Conservation (phyloP, 2,797 vertebrate species). For the Crax fasciolata region DNA sequence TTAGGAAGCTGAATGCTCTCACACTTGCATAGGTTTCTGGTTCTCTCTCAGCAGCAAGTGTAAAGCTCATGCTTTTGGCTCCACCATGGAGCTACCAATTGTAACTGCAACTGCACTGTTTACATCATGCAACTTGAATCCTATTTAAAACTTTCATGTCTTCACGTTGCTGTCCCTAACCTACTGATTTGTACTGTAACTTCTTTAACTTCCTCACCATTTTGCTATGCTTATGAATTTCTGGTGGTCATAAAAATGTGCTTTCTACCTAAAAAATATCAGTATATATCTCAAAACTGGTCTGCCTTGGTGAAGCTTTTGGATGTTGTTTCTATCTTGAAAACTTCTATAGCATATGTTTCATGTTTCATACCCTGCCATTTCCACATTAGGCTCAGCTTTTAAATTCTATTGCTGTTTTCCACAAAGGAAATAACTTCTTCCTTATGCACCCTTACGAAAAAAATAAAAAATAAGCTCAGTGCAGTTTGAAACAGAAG, state of each 20-base stretch:
- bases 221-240: not conserved
- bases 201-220: not conserved
- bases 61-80: conserved; percentile 83
- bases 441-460: not conserved
- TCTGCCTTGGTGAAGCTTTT: not conserved
- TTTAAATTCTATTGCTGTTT: not conserved
- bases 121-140: not conserved
- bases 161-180: not conserved
- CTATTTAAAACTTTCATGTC: not conserved
- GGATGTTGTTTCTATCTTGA: not conserved
- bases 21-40: not conserved
- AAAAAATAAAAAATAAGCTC: not conserved
- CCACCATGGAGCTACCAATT: conserved; percentile 82
- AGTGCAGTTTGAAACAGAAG: not conserved
- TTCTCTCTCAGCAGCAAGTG: conserved; percentile 36
- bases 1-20: conserved; percentile 25
- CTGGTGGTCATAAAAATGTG: not conserved
- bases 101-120: conserved; percentile 79
- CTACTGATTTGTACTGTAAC: not conserved
- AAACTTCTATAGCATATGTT: not conserved
- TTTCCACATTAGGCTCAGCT: not conserved
- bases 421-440: not conserved
- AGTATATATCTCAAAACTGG: not conserved
- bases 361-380: not conserved
- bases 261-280: not conserved